Base-by-base conservation (phyloP, 2,113 vertebrate species). In the Anolis carolinensis region DNA sequence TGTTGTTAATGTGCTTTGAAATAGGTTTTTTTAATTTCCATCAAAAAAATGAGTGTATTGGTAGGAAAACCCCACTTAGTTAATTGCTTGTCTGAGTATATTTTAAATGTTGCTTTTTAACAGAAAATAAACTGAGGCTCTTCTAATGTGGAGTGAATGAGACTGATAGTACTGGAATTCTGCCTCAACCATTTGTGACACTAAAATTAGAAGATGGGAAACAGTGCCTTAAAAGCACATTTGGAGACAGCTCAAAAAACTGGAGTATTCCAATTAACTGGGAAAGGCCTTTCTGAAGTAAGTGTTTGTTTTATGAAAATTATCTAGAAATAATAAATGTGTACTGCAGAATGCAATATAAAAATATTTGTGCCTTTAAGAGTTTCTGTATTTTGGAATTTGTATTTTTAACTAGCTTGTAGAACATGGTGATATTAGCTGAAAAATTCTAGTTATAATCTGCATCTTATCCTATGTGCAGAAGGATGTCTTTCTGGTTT, bases 171-270 rank as follows among this genome's bases (percentile, higher is more conserved):
- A 55, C 52, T 14, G 76, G 78, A 79, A n/a, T 59, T 70, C 11
- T 63, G 71, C 32, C 0, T 75, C 78, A 0, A 73, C 76, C 0
- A 0, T 74, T 52, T 0, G 36, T 36, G 89, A 88, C 30, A 23
- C 48, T 82, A 87, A 63, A 34, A 55, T 62, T 74, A 21, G 65
- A 94, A 86, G 85, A 99, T 99, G 99, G 99, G 99, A 90, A 99
- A 99, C 92, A 99, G 97, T 21, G 98, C 98, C 0, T 94, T 99
- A 20, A 99, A 99, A 95, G 98, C 99, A 80, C 99, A 99, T 87
- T 94, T 99, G 95, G 99, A 99, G 89, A 99, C 98, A 0, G 98
- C 99, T 74, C 98, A 99, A 96, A 99, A 99, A 94, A 99, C 99
- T 0, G 99, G 99, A 0, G 98, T 99, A 87, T 99, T 99, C 92